Evolutionary conservation across 2,888 invertebrate species (phyloP).

Genomic region (Platycheirus rosarum): DNA sequence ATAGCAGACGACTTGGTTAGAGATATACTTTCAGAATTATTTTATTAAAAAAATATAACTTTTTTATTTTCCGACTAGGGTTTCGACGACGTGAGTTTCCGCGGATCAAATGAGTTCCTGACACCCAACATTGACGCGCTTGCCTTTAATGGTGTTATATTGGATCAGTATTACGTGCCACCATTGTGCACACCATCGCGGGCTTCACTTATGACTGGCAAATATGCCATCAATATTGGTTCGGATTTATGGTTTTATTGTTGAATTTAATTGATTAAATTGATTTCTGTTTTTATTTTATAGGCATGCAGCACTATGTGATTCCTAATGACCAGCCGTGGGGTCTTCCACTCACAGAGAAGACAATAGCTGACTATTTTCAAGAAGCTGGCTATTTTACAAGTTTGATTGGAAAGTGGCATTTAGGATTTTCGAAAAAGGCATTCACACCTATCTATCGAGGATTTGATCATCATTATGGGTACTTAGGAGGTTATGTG

Average conservation of each 20-base stretch:
- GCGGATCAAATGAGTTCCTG: constrained; percentile 93
- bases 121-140: constrained; percentile 95
- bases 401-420: constrained; percentile 95
- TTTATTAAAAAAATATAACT: background rate
- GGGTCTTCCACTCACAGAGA: constrained; percentile 88
- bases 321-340: constrained; percentile 87
- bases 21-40: background rate
- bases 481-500: constrained; percentile 91
- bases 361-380: constrained; percentile 87
- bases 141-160: constrained; percentile 91
- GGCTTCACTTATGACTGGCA: constrained; percentile 91
- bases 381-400: constrained; percentile 90
- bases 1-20: constrained; percentile 92
- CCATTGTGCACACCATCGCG: constrained; percentile 94
- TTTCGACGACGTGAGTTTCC: constrained; percentile 95
- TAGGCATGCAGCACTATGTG: constrained; percentile 89
- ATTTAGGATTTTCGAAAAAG: constrained; percentile 89
- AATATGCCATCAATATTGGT: constrained; percentile 92
- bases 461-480: constrained; percentile 92
- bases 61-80: constrained; percentile 85
- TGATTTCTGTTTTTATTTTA: background rate
- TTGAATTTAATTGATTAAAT: background rate
- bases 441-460: constrained; percentile 86
- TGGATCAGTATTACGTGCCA: constrained; percentile 91
- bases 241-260: too few species aligned